Conservation (phyloP, 2,797 vertebrate species). For the Cephalopachus bancanus region DNA sequence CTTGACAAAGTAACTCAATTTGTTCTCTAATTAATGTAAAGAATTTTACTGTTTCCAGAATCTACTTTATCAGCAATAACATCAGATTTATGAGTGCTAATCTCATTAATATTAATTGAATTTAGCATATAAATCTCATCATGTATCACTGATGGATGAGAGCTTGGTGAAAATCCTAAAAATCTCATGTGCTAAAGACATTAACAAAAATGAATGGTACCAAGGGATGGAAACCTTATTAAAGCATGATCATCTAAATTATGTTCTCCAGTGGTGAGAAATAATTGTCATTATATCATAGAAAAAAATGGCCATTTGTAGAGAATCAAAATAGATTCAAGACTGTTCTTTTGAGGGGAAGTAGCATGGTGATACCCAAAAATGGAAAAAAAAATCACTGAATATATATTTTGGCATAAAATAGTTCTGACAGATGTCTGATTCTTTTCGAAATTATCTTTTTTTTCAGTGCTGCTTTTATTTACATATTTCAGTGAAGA, state of each 20-base stretch:
- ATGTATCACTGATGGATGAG: constrained; percentile 38
- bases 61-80: constrained; percentile 65
- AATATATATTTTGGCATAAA: background rate
- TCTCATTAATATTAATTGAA: constrained; percentile 77
- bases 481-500: background rate
- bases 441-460: constrained; percentile 6
- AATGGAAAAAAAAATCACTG: background rate
- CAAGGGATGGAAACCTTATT: constrained; percentile 52
- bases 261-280: constrained; percentile 35
- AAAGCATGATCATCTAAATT: constrained; percentile 69
- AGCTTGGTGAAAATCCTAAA: constrained; percentile 65
- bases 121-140: constrained; percentile 56
- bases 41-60: constrained; percentile 72
- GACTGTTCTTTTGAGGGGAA: background rate
- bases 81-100: constrained; percentile 71
- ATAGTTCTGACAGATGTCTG: constrained; percentile 3
- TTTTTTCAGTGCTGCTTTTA: background rate
- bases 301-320: constrained; percentile 10
- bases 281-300: constrained; percentile 57
- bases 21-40: constrained; percentile 70
- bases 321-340: constrained; percentile 12
- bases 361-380: background rate
- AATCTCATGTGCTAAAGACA: constrained; percentile 45
- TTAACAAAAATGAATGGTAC: constrained; percentile 45
- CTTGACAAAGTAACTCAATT: constrained; percentile 64